Base-by-base conservation (phyloP, 37 sponge, comb jelly and placozoan species). In the Dysidea cf. avara region DNA sequence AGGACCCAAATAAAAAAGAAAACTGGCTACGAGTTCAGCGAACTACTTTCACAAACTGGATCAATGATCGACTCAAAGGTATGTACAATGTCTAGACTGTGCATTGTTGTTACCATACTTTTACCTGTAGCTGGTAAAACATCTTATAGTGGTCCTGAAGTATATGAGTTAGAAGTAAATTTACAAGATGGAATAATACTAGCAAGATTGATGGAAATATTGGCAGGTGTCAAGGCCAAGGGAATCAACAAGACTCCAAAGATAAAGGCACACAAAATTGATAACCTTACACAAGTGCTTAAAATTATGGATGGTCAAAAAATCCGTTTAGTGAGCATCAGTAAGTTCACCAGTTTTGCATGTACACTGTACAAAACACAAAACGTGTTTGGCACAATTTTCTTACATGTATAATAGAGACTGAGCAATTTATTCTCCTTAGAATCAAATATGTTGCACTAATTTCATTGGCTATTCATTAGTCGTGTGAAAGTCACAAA, bases 11-110 rank as follows among this genome's bases (percentile, higher is more conserved):
- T 1, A 66, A 78, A 58, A 36, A 64, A 30, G 46, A 63, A 34
- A 58, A 66, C 25, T 81, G 66, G 67, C 60, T 20, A 39, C 35
- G 53, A 47, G 52, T 66, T 43, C 72, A 88, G 74, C 35, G 71
- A 49, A 47, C 49, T 21, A 88, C 88, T 0, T 88, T 88, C 61
- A 78, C 73, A 30, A 88, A 88, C 60, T 88, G 88, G 88, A 53
- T 82, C 34, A 88, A 88, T 53, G 83, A 81, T 25, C 26, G 72
- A 3, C 57, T 84, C n/a, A 59, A 50, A 24, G 68, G 68, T n/a
- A n/a, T n/a, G n/a, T 68, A 47, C 53, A 20, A 29, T 56, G 58
- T 56, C 58, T 56, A 12, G 46, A 12, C 5, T 43, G 46, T 9
- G 46, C 9, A 9, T 43, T 9, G 46, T 63, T 51, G 16, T 3